A percentile compares a stretch with the other conserved stretches of the same genome.
Evolutionary conservation across 2,113 vertebrate genomes (phyloP).

Genomic region (Plecotus auritus): DNA sequence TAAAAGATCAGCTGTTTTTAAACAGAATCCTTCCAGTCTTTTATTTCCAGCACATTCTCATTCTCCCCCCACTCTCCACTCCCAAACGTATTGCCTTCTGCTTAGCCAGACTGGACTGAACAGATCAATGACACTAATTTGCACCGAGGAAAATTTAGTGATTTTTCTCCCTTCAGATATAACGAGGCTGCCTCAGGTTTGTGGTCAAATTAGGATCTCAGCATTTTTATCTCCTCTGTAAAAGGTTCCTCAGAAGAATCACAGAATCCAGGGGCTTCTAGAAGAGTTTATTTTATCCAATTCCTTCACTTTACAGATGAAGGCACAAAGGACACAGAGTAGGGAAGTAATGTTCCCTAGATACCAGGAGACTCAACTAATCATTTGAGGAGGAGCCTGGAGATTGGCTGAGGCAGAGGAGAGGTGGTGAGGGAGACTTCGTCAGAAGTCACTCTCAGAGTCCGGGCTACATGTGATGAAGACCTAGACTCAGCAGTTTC

Average conservation of each 20-base stretch:
- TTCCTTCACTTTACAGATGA: not conserved
- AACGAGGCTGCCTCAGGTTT: not conserved
- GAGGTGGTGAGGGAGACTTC: not conserved
- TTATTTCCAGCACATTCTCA: not conserved
- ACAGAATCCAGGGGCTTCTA: not conserved
- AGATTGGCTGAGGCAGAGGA: not conserved
- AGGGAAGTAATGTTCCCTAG: not conserved
- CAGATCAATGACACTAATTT: conserved; percentile 1
- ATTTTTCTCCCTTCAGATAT: not conserved
- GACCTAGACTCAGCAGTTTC: not conserved
- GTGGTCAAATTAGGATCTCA: not conserved
- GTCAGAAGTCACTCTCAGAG: not conserved
- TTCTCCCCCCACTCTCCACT: not conserved
- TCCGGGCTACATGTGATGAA: not conserved
- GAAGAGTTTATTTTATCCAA: not conserved
- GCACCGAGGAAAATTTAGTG: not conserved
- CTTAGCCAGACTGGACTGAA: not conserved
- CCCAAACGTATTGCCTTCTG: not conserved
- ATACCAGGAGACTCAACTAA: not conserved
- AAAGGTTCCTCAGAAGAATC: not conserved
- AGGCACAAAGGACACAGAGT: not conserved
- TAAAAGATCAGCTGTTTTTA: not conserved
- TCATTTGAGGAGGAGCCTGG: not conserved
- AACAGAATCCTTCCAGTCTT: not conserved
- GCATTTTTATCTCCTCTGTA: not conserved